Percentiles rank a stretch among this genome's conserved stretches.
These are phyloP conservation scores for Nasonia oneida DNA, from an alignment of 2,888 invertebrate species.

Conservation along the genomic window DNA sequence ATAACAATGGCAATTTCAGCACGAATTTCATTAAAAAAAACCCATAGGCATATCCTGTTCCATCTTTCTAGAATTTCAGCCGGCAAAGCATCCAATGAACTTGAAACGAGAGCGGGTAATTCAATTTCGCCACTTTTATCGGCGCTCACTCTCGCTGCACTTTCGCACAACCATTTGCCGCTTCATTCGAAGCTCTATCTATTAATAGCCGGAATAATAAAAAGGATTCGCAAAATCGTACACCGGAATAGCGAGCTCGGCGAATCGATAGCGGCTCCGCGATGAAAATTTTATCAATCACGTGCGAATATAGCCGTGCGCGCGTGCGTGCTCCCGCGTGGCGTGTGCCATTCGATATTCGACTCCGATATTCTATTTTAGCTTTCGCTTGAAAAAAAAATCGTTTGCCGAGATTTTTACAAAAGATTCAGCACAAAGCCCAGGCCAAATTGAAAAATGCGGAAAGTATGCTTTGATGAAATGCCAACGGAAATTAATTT, in stretches of 20 bases:
- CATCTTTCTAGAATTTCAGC: slow-evolving; percentile 14
- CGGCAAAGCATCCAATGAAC: slow-evolving; percentile 26
- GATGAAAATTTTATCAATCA: slow-evolving; percentile 60
- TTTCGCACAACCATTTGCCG: slow-evolving; percentile 7
- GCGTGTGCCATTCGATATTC: slow-evolving; percentile 12
- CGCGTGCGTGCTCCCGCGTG: slow-evolving; percentile 29
- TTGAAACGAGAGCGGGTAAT: slow-evolving; percentile 49
- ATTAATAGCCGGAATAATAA: slow-evolving; percentile 58
- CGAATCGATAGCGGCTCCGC: slow-evolving; percentile 42
- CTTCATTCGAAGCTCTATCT: slow-evolving; percentile 47
- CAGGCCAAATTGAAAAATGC: background rate
- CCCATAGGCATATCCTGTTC: background rate
- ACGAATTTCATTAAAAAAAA: background rate
- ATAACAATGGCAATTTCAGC: background rate
- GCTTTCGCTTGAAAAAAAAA: slow-evolving; percentile 5
- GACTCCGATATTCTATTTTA: slow-evolving; percentile 45
- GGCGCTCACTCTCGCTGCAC: background rate
- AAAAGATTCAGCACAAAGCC: background rate
- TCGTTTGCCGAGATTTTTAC: background rate
- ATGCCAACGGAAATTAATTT: background rate
- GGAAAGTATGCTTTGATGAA: background rate
- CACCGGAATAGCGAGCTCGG: slow-evolving; percentile 9
- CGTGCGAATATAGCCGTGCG: slow-evolving; percentile 20
- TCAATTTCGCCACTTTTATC: slow-evolving; percentile 44
- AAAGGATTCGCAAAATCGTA: slow-evolving; percentile 52